Evolutionary conservation across 2,888 invertebrate species (phyloP).

Genomic region (Podabrus alpinus): DNA sequence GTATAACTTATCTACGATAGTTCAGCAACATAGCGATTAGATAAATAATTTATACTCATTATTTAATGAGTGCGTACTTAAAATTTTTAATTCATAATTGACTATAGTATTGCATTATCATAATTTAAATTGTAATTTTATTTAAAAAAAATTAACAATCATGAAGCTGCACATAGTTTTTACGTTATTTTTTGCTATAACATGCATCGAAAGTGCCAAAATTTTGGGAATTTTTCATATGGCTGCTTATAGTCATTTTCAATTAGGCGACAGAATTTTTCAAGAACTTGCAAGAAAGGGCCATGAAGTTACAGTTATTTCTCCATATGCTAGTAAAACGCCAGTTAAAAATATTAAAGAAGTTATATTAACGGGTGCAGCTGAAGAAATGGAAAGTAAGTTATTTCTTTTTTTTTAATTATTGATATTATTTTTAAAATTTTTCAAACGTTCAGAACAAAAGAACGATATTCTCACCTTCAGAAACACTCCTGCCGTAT

Average conservation of each 20-base stretch:
- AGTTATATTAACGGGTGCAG: not conserved
- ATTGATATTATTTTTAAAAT: not conserved
- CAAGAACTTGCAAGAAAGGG: slow-evolving; percentile 45
- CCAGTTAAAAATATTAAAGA: slow-evolving; percentile 48
- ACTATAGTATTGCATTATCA: no score
- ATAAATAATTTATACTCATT: not conserved
- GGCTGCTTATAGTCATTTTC: slow-evolving; percentile 39
- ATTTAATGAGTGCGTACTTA: not conserved
- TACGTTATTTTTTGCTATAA: not conserved
- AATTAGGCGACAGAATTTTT: slow-evolving; percentile 37
- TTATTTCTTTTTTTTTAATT: not conserved
- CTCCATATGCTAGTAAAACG: slow-evolving; percentile 38
- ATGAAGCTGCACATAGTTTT: not conserved
- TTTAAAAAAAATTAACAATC: not conserved
- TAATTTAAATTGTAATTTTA: not conserved
- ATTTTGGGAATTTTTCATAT: slow-evolving; percentile 42
- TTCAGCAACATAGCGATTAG: not conserved
- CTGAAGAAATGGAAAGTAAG: not conserved
- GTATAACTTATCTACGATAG: not conserved
- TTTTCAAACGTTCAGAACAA: not conserved
- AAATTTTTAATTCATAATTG: not conserved
- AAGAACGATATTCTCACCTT: not conserved
- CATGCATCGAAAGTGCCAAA: not conserved
- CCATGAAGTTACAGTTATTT: slow-evolving; percentile 51
- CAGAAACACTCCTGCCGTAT: not conserved